Evolutionary conservation across 1,140 invertebrate genomes (phyloP).

Genomic region (Drosophila bipectinata): DNA sequence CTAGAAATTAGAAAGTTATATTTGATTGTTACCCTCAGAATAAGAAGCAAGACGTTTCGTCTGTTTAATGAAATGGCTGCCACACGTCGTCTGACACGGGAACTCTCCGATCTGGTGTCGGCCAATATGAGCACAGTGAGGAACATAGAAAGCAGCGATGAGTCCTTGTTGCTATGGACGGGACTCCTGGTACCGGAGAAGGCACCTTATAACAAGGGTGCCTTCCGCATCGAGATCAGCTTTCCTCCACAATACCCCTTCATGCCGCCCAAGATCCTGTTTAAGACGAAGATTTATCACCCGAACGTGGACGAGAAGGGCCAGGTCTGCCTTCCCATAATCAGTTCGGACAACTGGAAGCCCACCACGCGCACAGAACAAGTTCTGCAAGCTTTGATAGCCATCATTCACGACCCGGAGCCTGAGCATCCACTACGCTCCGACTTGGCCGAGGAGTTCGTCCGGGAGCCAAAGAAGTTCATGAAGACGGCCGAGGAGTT

Average conservation of each 20-base stretch:
- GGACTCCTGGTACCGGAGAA: constrained; percentile 97
- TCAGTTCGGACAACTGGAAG: constrained; percentile 99
- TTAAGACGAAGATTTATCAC: constrained; percentile 99
- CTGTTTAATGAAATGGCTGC: constrained; percentile 86
- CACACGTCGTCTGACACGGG: constrained; percentile 89
- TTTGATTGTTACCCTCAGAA: constrained; percentile 6
- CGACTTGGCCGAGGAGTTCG: constrained; percentile 98
- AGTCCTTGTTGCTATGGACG: constrained; percentile 96
- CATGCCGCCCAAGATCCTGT: constrained; percentile 98
- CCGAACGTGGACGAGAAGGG: constrained; percentile 99
- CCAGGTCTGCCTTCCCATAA: constrained; percentile 98
- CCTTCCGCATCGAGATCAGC: constrained; percentile 98
- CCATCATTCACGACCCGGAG: constrained; percentile 98
- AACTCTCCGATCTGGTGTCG: constrained; percentile 93
- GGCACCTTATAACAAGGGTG: constrained; percentile 99
- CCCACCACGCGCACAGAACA: constrained; percentile 99
- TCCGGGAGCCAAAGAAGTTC: constrained; percentile 98
- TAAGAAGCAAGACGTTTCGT: constrained; percentile 4
- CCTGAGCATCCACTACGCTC: constrained; percentile 98
- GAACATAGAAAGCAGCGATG: constrained; percentile 95
- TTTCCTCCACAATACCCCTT: constrained; percentile 99
- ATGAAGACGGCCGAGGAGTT: constrained; percentile 99
- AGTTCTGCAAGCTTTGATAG: constrained; percentile 98
- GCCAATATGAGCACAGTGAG: constrained; percentile 91
- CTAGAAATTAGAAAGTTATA: constrained; percentile 13